Conservation (phyloP, 2,888 invertebrate species). For the Drosophila barbarae region DNA sequence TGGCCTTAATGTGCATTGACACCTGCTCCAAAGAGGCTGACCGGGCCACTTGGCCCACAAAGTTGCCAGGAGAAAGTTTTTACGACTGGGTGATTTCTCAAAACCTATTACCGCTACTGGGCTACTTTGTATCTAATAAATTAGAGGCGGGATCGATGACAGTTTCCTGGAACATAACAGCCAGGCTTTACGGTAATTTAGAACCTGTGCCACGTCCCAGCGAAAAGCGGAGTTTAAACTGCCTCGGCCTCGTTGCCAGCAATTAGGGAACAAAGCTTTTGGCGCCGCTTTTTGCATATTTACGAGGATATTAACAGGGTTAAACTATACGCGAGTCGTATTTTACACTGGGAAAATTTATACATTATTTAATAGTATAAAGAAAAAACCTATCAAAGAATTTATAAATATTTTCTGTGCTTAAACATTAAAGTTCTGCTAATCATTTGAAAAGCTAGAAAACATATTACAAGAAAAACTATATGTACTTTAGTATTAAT, state of each 20-base stretch:
- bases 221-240: conserved; percentile 5
- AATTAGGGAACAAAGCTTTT: conserved; percentile 14
- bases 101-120: neutral
- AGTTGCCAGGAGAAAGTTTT: conserved; percentile 35
- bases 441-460: too few relatives aligned
- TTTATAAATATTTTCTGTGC: neutral
- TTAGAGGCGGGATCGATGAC: conserved; percentile 9
- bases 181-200: conserved; percentile 1
- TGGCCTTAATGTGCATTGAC: conserved; percentile 53
- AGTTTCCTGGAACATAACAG: neutral
- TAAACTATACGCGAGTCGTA: neutral
- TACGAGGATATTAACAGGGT: conserved; percentile 22
- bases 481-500: too few relatives aligned
- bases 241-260: conserved; percentile 7
- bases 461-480: too few relatives aligned
- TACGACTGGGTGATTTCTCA: conserved; percentile 6
- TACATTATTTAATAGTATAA: neutral
- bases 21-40: conserved; percentile 44
- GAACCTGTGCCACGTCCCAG: neutral
- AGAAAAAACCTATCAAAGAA: neutral
- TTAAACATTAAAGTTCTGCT: neutral
- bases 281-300: conserved; percentile 17
- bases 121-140: conserved; percentile 22
- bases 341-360: neutral
- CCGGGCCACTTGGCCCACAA: conserved; percentile 7